A percentile compares a stretch with the other conserved stretches of the same genome.
Evolutionary conservation across 2,797 vertebrate species (phyloP).

Genomic region (Epinephelus malabaricus): DNA sequence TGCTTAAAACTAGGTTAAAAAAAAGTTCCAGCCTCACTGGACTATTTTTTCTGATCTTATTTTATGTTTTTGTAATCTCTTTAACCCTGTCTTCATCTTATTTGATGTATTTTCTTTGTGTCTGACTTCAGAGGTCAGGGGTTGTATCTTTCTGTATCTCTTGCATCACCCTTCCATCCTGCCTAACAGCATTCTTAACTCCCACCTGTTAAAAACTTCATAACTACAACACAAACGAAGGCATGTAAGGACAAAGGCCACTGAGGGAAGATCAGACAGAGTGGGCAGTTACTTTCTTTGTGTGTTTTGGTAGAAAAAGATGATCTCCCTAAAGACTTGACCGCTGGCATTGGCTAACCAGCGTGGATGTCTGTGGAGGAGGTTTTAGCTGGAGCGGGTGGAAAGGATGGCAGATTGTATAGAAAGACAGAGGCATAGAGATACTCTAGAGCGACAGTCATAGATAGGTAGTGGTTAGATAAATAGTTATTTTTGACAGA

Average conservation of each 20-base stretch:
- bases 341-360: conserved; percentile 33
- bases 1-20: background rate
- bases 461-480: background rate
- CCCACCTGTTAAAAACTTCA: background rate
- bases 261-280: conserved; percentile 1
- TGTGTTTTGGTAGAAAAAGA: conserved; percentile 35
- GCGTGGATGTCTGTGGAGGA: conserved; percentile 67
- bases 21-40: background rate
- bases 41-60: background rate
- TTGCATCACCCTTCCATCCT: background rate
- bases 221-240: background rate
- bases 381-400: conserved; percentile 33
- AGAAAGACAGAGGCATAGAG: conserved; percentile 33
- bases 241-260: background rate
- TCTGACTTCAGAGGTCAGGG: conserved; percentile 15
- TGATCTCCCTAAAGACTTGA: conserved; percentile 53
- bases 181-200: conserved; percentile 1
- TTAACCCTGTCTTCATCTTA: background rate
- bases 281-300: conserved; percentile 26
- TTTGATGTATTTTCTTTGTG: background rate
- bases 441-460: conserved; percentile 35
- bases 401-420: conserved; percentile 35
- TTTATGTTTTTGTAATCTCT: background rate
- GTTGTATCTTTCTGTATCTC: background rate
- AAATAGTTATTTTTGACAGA: conserved; percentile 39